These are phyloP conservation scores for Malurus melanocephalus DNA, from an alignment of 2,113 vertebrate genomes.

Conservation along the genomic window DNA sequence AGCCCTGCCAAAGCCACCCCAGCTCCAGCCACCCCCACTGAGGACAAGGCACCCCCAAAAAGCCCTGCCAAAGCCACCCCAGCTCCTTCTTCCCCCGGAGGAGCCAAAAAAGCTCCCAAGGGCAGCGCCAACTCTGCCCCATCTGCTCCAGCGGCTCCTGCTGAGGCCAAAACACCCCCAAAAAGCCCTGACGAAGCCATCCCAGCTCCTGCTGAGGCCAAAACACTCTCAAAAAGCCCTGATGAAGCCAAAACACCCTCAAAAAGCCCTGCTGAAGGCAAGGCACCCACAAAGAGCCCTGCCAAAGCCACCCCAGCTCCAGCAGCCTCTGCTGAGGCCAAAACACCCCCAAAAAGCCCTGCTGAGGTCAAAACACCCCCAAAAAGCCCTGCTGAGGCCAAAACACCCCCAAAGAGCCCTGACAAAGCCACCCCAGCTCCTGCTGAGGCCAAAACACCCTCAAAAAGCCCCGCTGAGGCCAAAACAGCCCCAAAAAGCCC, in stretches of 20 bases:
- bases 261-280: background rate
- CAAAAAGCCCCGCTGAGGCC: background rate
- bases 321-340: background rate
- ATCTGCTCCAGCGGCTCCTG: background rate
- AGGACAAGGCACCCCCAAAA: background rate
- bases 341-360: background rate
- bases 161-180: background rate
- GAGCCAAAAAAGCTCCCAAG: background rate
- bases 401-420: background rate
- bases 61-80: background rate
- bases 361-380: background rate
- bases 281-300: background rate
- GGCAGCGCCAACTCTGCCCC: background rate
- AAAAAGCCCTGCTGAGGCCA: too few relatives aligned
- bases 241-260: background rate
- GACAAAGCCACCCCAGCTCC: background rate
- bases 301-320: background rate
- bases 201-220: background rate
- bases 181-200: background rate
- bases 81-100: background rate
- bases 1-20: background rate
- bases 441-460: background rate
- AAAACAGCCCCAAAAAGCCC: background rate
- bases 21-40: background rate
- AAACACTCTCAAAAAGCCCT: background rate